Base-by-base conservation (phyloP, 2,797 vertebrate genomes). In the Takifugu rubripes region DNA sequence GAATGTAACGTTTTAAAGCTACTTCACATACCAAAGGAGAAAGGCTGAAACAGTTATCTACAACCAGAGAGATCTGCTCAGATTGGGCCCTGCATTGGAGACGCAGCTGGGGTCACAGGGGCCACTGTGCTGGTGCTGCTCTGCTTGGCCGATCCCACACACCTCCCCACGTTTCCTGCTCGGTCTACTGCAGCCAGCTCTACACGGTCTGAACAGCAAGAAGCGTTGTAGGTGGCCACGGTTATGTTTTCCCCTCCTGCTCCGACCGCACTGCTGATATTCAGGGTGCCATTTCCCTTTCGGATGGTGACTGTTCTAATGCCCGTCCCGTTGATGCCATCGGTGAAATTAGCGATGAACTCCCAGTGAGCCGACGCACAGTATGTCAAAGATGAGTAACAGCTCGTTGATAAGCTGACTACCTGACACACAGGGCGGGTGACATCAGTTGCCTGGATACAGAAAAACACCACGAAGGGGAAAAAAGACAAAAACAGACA, bases 161-260 rank as follows among this genome's bases (percentile, higher is more conserved):
- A 90, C 2, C 26, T 70, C 5, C 78, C 83, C 60, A 87, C 85
- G 25, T 91, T 90, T n/a, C 73, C 89, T 3, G 70, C 86, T 26
- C 6, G n/a, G 54, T 90, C 86, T n/a, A 90, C 78, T 36, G 57
- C 77, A 8, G 71, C 31, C 61, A 91, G 72, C 73, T 84, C 70
- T 16, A 89, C 84, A 7, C 15, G 68, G 27, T 51, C 60, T 12
- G 66, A 78, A 47, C 88, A 92, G 71, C 90, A 92, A 61, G 89
- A 84, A 51, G 83, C 72, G 1, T 5, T 82, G 77, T 87, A 91
- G 36, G 58, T 49, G 1, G 24, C 78, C 49, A 78, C 49, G 5
- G 76, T 89, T 2, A 88, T n/a, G 27, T 81, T 86, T 12, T 81
- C 65, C 0, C 75, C 86, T 3, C 31, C 69, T 3, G 53, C 52